Base-by-base conservation (phyloP, 2,113 vertebrate species). In the Peromyscus polionotus region DNA sequence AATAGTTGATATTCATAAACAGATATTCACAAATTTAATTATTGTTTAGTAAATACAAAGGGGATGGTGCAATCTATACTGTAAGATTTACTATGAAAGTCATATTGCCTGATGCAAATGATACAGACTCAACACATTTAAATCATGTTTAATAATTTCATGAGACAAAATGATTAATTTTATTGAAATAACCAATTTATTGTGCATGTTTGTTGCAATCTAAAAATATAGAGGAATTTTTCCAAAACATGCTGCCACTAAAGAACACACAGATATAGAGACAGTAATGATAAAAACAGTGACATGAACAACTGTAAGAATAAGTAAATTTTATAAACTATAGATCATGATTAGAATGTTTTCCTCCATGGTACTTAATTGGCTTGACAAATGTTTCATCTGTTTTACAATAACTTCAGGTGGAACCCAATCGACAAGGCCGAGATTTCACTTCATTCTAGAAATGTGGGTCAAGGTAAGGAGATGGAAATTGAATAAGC, bases 1-100 rank as follows among this genome's bases (percentile, higher is more conserved):
- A 36, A 19, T 19, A 88, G 0, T 77, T 94, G 7, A 5, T 57
- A 76, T 91, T 91, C 12, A 84, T 12, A 42, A 87, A 0, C 67
- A 90, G 92, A 77, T 54, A 77, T 48, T 88, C 17, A 88, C 31
- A 92, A 24, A 90, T 77, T 73, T 81, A 4, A 95, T 17, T n/a
- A 80, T 51, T 81, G 0, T 36, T 76, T 72, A 86, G 7, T 81
- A 83, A 81, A 31, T 72, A 51, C 33, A 75, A 91, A 26, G 4
- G 0, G 1, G 2, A 24, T 57, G 48, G 51, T 76, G 13, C 39
- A 80, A 76, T 63, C 24, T 90, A 19, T 51, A 59, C 2, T 36
- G n/a, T 48, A 68, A 28, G 11, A 90, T n/a, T 63, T 45, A 31
- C 31, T 67, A 3, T 36, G 13, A 72, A 8, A 67, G 1, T 77